These are phyloP conservation scores for Podiceps cristatus DNA, from an alignment of 2,113 vertebrate species.

Conservation along the genomic window DNA sequence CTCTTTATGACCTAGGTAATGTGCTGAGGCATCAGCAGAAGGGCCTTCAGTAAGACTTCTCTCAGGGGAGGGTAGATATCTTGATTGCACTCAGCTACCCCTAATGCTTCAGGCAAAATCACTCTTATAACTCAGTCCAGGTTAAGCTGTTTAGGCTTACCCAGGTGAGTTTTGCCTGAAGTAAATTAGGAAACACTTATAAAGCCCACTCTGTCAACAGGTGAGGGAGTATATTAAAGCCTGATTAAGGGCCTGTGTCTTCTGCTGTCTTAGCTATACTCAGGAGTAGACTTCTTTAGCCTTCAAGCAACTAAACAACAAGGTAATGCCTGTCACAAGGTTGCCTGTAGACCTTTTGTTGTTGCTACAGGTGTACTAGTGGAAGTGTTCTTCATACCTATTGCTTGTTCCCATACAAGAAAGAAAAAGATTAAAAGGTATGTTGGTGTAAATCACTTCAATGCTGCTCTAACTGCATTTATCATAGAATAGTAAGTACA, in stretches of 20 bases:
- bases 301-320: background rate
- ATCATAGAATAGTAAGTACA: background rate
- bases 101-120: background rate
- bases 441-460: background rate
- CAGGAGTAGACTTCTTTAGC: accelerated
- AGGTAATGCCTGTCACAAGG: background rate
- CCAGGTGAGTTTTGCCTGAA: background rate
- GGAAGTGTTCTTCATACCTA: background rate
- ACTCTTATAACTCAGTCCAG: background rate
- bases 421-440: background rate
- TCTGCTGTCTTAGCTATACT: accelerated
- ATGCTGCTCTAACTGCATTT: background rate
- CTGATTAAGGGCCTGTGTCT: accelerated
- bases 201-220: background rate
- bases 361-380: background rate
- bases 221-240: background rate
- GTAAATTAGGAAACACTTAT: background rate
- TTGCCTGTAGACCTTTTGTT: background rate
- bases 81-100: background rate
- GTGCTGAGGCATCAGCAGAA: background rate
- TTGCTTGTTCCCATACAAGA: background rate
- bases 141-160: background rate
- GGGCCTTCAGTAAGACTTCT: background rate
- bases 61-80: background rate
- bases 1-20: background rate